Conservation (phyloP, 92 coral and sea anemone species). For the Phenganax subtilis region DNA sequence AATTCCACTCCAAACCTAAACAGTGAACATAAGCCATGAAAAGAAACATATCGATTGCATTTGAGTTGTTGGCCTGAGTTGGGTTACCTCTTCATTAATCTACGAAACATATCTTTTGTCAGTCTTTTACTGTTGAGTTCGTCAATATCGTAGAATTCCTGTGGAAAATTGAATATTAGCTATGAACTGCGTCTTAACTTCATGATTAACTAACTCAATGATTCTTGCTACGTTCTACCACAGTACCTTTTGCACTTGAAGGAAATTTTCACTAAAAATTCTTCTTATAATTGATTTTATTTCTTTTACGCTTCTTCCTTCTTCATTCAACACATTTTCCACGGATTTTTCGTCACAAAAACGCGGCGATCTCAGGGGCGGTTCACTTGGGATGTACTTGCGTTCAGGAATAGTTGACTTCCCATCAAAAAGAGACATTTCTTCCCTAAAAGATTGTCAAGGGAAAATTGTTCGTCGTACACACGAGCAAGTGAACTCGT, state of each 20-base stretch:
- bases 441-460: constrained; percentile 54
- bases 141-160: constrained; percentile 92
- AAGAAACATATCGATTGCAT: no score
- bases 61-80: not conserved
- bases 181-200: not conserved
- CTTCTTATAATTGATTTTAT: constrained; percentile 60
- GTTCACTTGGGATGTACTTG: constrained; percentile 38
- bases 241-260: constrained; percentile 80
- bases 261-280: constrained; percentile 57
- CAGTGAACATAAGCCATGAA: not conserved
- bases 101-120: constrained; percentile 70
- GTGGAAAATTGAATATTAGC: not conserved
- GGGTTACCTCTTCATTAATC: constrained; percentile 67
- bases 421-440: constrained; percentile 68
- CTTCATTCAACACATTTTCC: constrained; percentile 74
- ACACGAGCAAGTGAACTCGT: not conserved
- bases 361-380: constrained; percentile 80
- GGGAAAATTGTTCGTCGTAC: not conserved
- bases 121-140: constrained; percentile 91
- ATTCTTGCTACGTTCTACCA: not conserved
- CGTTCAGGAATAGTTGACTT: constrained; percentile 36
- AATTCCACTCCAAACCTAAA: constrained; percentile 72
- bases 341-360: constrained; percentile 72
- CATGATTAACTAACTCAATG: not conserved
- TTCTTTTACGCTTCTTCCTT: constrained; percentile 85